Evolutionary conservation across 2,113 vertebrate species (phyloP).

Genomic region (Embiotoca jacksoni): DNA sequence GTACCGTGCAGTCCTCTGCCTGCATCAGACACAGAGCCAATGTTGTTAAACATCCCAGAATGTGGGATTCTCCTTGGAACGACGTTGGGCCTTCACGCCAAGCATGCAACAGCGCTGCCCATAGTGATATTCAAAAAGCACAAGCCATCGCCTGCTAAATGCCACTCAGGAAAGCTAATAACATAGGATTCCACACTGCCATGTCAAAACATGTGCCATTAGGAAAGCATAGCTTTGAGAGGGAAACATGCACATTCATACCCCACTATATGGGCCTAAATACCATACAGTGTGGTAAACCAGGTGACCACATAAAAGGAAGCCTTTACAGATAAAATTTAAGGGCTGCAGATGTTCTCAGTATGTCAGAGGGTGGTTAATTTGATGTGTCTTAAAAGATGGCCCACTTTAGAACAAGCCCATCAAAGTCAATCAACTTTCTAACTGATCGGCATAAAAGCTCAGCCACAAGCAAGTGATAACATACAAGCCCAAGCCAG

Average conservation of each 20-base stretch:
- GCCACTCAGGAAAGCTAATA: slow-evolving; percentile 26
- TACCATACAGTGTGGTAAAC: slow-evolving; percentile 45
- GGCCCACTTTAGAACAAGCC: slow-evolving; percentile 26
- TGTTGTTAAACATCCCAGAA: slow-evolving; percentile 58
- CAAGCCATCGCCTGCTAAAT: slow-evolving; percentile 40
- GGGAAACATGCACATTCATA: slow-evolving; percentile 59
- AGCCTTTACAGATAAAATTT: slow-evolving; percentile 52
- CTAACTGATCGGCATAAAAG: slow-evolving; percentile 31
- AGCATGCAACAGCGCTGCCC: slow-evolving; percentile 54
- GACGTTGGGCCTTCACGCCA: slow-evolving; percentile 17
- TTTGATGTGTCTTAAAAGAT: slow-evolving; percentile 39
- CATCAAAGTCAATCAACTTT: slow-evolving; percentile 42
- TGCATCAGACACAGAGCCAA: slow-evolving; percentile 81
- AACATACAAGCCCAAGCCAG: slow-evolving; percentile 36
- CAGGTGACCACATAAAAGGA: slow-evolving; percentile 55
- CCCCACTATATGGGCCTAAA: slow-evolving; percentile 37
- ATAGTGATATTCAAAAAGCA: slow-evolving; percentile 39
- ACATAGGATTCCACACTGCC: slow-evolving; percentile 30
- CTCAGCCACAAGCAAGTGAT: slow-evolving; percentile 47
- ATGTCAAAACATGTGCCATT: slow-evolving; percentile 48
- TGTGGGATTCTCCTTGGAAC: slow-evolving; percentile 10
- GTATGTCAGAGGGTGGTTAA: slow-evolving; percentile 29
- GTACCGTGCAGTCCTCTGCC: slow-evolving; percentile 74
- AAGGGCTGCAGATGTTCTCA: slow-evolving; percentile 53
- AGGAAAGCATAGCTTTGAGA: slow-evolving; percentile 52